Evolutionary conservation across 2,888 invertebrate species (phyloP), one percentile per base, ranked within the genome.

Genomic region (Eupithecia insigniata): DNA sequence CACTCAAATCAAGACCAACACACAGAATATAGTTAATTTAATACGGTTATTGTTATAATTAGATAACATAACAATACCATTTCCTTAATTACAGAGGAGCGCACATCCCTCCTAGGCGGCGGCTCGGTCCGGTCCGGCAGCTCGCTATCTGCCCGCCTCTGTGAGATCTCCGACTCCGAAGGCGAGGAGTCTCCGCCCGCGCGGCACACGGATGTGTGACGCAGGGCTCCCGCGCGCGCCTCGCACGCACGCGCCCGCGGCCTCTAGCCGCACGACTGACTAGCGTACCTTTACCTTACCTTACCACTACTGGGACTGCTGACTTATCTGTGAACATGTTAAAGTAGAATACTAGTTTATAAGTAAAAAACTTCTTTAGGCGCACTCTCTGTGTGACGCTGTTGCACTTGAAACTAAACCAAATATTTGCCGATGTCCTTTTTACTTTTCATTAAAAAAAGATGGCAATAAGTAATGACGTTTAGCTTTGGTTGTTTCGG

Each of bases 161-260:
- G 98, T 95, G 98, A 98, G 95, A 98, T 99, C 85, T 98, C 98
- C 91, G 97, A 97, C 91, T 97, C 97, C 64, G 97, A 97, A 88
- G 96, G 95, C 84, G 97, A 97, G 90, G 69, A 18, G 55, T 64
- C 73, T 67, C 69, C n/a, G 74, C 70, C 74, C 76, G 79, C 87
- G 82, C 85, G 88, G 0, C 89, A 87, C 86, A 88, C 90, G 74
- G 90, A 85, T 87, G 91, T 91, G 90, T 91, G 92, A 91, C 91
- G 87, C 72, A 82, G 88, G 88, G 86, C 82, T 84, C 85, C 87
- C 86, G 88, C 85, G 78, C 77, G 73, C 80, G 64, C 34, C 76
- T 74, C 79, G 81, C 76, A 58, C 73, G 32, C 70, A 60, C 73
- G 65, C 75, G 55, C 80, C 74, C 80, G 72, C 75, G 74, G 79